These are phyloP conservation scores for Dorcus parallelipipedus DNA, from an alignment of 2,888 invertebrate species.

Conservation along the genomic window DNA sequence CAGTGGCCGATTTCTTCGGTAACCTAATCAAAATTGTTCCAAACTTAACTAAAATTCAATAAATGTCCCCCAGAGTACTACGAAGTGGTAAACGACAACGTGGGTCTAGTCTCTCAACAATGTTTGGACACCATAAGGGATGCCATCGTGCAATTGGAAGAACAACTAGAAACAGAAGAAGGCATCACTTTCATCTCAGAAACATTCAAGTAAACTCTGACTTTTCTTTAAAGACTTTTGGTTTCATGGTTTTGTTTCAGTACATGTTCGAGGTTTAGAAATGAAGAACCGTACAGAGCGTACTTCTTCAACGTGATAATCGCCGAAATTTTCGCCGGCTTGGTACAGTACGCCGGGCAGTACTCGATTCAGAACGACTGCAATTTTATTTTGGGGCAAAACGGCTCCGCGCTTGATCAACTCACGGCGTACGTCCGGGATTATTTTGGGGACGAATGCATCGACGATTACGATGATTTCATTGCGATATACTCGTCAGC, in stretches of 20 bases:
- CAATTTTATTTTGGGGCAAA: conserved; percentile 4
- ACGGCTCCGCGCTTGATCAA: conserved; percentile 19
- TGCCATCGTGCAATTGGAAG: conserved; percentile 44
- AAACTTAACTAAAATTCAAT: too few species aligned
- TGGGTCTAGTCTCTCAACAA: conserved; percentile 40
- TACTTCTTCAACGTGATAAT: conserved; percentile 23
- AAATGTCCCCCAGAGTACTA: conserved; percentile 51
- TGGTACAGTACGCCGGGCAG: conserved; percentile 25
- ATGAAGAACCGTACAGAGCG: conserved; percentile 25
- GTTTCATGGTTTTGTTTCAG: conserved; percentile 31
- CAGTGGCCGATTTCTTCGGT: conserved; percentile 59
- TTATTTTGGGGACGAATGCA: conserved; percentile 13
- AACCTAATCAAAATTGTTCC: conserved; percentile 14
- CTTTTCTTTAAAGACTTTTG: neutral
- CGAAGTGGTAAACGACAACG: conserved; percentile 52
- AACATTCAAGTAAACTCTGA: conserved; percentile 49
- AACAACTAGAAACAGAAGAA: conserved; percentile 34
- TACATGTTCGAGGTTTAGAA: conserved; percentile 44
- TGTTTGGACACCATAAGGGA: conserved; percentile 48
- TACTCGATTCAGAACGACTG: conserved; percentile 20
- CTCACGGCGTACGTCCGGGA: conserved; percentile 19
- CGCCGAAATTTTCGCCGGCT: conserved; percentile 19
- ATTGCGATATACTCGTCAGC: conserved; percentile 8
- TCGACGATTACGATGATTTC: conserved; percentile 22
- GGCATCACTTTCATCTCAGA: conserved; percentile 45